Conservation (phyloP, 1,140 invertebrate genomes). For the Palaemon carinicauda region DNA sequence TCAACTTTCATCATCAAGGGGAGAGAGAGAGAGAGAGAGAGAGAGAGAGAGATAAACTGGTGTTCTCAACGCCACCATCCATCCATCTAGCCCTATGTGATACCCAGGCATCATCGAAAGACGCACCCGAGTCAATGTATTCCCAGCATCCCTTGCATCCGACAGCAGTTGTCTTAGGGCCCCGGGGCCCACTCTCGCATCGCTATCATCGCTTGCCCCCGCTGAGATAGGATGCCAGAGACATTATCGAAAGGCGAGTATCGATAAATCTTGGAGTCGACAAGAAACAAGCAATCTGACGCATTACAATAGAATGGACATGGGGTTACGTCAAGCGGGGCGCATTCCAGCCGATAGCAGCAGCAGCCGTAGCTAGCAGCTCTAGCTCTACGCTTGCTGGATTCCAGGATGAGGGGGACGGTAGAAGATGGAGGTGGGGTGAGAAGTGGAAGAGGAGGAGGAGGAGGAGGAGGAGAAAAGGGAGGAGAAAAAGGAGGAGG, state of each 20-base stretch:
- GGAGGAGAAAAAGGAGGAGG: background rate
- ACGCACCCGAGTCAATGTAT: too few relatives aligned
- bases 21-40: too few relatives aligned
- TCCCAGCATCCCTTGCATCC: too few relatives aligned
- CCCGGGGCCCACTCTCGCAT: background rate
- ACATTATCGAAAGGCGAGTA: conserved; percentile 25
- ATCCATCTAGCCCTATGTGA: too few relatives aligned
- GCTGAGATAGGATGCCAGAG: background rate
- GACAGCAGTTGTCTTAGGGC: too few relatives aligned
- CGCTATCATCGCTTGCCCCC: too few relatives aligned
- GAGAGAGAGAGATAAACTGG: too few relatives aligned
- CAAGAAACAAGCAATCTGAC: conserved; percentile 42
- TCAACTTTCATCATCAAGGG: too few relatives aligned
- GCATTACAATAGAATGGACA: conserved; percentile 45
- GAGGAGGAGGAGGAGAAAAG: background rate
- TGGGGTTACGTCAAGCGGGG: conserved; percentile 1
- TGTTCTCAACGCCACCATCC: too few relatives aligned
- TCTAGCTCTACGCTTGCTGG: background rate
- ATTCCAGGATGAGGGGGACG: background rate
- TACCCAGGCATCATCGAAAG: too few relatives aligned
- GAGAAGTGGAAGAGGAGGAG: background rate
- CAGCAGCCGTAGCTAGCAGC: too few relatives aligned
- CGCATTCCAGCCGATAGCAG: conserved; percentile 26
- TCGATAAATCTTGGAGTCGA: conserved; percentile 31
- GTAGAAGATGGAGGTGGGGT: background rate